Conservation (phyloP, 2,113 vertebrate genomes). For the Calidris pugnax region DNA sequence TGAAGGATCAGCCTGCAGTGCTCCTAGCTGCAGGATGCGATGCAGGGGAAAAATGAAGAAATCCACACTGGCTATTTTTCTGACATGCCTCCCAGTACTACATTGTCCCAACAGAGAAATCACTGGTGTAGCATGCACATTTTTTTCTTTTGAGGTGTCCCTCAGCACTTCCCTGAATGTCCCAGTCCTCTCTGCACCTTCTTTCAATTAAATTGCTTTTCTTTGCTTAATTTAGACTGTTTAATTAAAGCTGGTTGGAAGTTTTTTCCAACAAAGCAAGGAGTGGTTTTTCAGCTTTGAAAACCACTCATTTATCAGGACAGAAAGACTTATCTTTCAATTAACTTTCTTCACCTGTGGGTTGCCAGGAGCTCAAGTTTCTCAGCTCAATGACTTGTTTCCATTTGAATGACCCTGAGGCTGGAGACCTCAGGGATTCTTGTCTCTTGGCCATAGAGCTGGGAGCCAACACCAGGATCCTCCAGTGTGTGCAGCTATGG, state of each 20-base stretch:
- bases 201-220: constrained; percentile 28
- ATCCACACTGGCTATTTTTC: background rate
- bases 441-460: background rate
- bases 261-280: background rate
- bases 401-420: background rate
- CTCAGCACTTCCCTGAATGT: background rate
- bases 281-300: no score
- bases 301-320: constrained; percentile 20
- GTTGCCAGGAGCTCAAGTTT: background rate
- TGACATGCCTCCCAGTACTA: background rate
- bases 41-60: background rate
- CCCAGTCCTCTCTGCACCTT: background rate
- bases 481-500: background rate
- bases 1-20: background rate
- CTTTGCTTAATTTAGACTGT: background rate
- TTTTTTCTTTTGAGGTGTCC: background rate
- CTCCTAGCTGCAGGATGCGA: background rate
- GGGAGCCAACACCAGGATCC: background rate
- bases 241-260: constrained; percentile 15
- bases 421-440: background rate
- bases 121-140: accelerated
- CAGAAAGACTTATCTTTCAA: constrained; percentile 9
- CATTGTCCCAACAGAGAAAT: background rate
- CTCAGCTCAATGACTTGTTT: background rate
- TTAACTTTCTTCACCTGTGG: constrained; percentile 29